Evolutionary conservation across 2,888 invertebrate species (phyloP).

Genomic region (Sialis fuliginosa): DNA sequence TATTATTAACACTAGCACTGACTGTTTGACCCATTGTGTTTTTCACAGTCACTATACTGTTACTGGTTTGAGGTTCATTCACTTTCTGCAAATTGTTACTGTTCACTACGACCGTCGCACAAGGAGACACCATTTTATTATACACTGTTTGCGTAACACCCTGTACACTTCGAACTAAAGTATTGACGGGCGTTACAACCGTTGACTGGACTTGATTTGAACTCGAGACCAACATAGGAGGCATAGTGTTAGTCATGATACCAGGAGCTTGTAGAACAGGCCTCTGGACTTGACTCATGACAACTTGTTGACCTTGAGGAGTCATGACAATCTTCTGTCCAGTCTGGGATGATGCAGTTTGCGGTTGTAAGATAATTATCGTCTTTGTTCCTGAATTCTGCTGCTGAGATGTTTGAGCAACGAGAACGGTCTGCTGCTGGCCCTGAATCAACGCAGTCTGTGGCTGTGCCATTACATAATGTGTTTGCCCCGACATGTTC

Average conservation of each 20-base stretch:
- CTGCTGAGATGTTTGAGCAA: constrained; percentile 48
- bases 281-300: constrained; percentile 40
- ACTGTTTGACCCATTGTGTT: too few species aligned
- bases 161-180: constrained; percentile 1
- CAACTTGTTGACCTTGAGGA: constrained; percentile 46
- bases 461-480: constrained; percentile 47
- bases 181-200: constrained; percentile 13
- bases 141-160: background rate
- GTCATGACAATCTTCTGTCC: constrained; percentile 40
- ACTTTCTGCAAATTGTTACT: background rate
- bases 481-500: constrained; percentile 35
- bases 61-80: too few species aligned
- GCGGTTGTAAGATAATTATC: constrained; percentile 40
- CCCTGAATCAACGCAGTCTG: constrained; percentile 39
- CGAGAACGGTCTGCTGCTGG: constrained; percentile 42
- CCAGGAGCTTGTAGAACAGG: constrained; percentile 31
- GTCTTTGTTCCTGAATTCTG: constrained; percentile 52
- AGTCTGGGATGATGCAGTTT: constrained; percentile 25
- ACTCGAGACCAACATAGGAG: constrained; percentile 24
- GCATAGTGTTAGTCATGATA: constrained; percentile 24
- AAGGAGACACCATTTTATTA: background rate
- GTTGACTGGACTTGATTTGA: constrained; percentile 15
- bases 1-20: too few species aligned
- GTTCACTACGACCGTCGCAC: background rate
- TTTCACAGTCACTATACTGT: too few species aligned